A percentile compares a stretch with the other conserved stretches of the same genome.
Conservation (phyloP, 1,140 invertebrate species). For the Heterodera carotae region DNA sequence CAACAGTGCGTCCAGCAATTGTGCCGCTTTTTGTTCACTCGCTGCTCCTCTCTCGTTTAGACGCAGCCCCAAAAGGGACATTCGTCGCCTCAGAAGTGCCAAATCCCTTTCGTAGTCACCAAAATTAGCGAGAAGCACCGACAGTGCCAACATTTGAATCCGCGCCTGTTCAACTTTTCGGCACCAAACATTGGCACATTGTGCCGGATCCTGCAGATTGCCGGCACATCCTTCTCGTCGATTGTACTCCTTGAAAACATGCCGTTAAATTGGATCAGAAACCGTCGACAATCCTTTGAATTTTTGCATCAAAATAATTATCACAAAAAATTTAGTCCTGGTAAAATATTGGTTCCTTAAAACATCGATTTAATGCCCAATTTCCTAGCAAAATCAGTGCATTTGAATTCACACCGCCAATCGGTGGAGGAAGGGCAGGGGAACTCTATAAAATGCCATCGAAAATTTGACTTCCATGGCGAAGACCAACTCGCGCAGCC, state of each 20-base stretch:
- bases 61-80: neutral
- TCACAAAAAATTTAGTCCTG: no score
- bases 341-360: no score
- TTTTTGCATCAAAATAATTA: no score
- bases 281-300: no score
- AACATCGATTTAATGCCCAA: no score
- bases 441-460: no score
- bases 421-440: no score
- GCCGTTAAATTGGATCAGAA: neutral
- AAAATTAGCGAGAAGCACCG: neutral
- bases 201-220: neutral
- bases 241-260: neutral
- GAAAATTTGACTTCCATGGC: neutral
- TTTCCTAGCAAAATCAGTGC: no score
- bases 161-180: neutral
- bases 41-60: neutral
- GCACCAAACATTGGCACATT: neutral
- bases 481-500: neutral
- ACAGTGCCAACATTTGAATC: constrained; percentile 3
- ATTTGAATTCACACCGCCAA: no score
- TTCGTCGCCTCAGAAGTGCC: neutral
- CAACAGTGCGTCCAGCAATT: neutral
- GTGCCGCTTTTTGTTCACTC: neutral
- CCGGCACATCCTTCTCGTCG: neutral
- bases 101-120: neutral